Conservation (phyloP, 2,888 invertebrate species). For the Protophormia terraenovae region DNA sequence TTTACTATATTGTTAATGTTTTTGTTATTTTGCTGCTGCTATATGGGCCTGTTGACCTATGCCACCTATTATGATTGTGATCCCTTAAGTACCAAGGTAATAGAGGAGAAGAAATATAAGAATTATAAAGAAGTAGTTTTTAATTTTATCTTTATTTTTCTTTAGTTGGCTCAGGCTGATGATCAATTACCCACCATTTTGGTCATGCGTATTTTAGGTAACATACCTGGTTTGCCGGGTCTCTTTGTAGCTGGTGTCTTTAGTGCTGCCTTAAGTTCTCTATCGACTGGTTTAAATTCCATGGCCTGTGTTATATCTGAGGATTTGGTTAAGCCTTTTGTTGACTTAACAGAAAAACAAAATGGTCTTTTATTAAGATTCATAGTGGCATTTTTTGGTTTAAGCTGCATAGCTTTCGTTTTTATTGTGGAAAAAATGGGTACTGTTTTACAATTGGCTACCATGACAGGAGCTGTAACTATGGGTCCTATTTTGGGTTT, state of each 20-base stretch:
- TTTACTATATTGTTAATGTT: constrained; percentile 85
- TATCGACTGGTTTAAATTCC: constrained; percentile 91
- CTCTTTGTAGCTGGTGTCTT: constrained; percentile 95
- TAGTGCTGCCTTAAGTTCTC: constrained; percentile 92
- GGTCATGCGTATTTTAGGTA: constrained; percentile 91
- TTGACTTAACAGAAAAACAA: constrained; percentile 83
- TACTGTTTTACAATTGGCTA: constrained; percentile 85
- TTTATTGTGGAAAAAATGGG: constrained; percentile 88
- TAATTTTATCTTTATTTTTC: not conserved
- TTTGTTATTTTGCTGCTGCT: constrained; percentile 85
- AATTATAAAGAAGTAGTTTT: no score
- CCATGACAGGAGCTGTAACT: constrained; percentile 85
- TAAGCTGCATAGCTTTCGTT: constrained; percentile 85
- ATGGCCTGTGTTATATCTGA: constrained; percentile 91
- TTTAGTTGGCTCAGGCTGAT: constrained; percentile 87
- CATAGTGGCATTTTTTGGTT: constrained; percentile 86
- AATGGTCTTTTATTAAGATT: constrained; percentile 85
- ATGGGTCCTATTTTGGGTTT: constrained; percentile 87
- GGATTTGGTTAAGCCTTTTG: constrained; percentile 88
- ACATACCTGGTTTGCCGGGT: constrained; percentile 91
- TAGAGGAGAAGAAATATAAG: not conserved
- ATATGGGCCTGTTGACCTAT: constrained; percentile 88
- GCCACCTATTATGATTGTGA: constrained; percentile 90
- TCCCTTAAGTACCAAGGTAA: constrained; percentile 87
- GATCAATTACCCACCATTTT: constrained; percentile 92